phyloP scores from a whole-genome alignment of 2,113 vertebrate species.

The Erythrocercus mccallii region DNA sequence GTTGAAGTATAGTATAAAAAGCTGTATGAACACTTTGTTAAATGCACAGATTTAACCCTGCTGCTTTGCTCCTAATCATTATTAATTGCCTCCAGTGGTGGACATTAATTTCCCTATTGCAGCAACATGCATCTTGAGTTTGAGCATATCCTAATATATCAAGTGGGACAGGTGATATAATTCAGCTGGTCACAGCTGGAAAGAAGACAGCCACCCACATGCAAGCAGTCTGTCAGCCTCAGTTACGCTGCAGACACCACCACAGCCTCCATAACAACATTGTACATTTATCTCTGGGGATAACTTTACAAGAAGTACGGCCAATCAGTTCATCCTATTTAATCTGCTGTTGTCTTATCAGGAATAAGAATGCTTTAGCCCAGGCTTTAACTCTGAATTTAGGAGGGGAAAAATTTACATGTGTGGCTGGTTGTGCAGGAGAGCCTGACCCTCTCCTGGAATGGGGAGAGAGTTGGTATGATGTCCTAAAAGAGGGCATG shows the following conservation, averaged over 20 bases:
- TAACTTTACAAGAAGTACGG: constrained; percentile 76
- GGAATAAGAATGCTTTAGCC: constrained; percentile 16
- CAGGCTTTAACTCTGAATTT: constrained; percentile 6
- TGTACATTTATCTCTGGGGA: constrained; percentile 75
- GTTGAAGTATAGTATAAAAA: constrained; percentile 69
- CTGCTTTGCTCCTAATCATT: constrained; percentile 84
- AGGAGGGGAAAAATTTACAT: not conserved
- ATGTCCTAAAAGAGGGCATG: not conserved
- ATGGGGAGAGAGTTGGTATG: not conserved
- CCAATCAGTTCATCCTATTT: constrained; percentile 66
- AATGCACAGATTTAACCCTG: constrained; percentile 80
- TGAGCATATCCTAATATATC: constrained; percentile 84
- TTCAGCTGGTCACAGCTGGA: constrained; percentile 86
- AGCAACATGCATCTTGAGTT: constrained; percentile 81
- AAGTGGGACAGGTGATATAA: constrained; percentile 87
- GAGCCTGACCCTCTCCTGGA: not conserved
- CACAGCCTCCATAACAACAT: constrained; percentile 72
- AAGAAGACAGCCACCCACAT: constrained; percentile 85
- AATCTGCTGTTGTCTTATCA: constrained; percentile 70
- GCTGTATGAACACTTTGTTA: constrained; percentile 79
- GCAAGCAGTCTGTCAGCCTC: constrained; percentile 84
- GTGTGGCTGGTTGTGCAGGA: not conserved
- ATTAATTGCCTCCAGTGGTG: constrained; percentile 84
- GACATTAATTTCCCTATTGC: constrained; percentile 85
- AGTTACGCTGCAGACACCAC: constrained; percentile 73